Evolutionary conservation across 1,140 invertebrate genomes (phyloP), one percentile per base, ranked within the genome.

Genomic region (Cydia amplana): DNA sequence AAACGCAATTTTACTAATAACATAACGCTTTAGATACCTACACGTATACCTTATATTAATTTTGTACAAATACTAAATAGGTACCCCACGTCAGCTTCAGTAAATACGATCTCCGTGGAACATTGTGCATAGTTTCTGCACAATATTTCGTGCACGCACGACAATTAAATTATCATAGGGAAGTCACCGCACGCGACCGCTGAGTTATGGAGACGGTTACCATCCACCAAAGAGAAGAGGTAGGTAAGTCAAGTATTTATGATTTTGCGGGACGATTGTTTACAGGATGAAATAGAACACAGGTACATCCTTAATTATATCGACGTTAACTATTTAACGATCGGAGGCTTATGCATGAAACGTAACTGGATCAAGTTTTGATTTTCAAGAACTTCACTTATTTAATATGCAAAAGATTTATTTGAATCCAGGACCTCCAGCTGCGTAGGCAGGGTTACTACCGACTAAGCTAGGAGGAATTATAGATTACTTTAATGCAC

Each of bases 111-210:
- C 55, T 60, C 55, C 55, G 18, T 60, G 55, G 18, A 23, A 60
- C 20, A 60, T 60, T 60, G 51, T 55, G 55, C 55, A 60, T 23
- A 60, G 55, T 20, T 18, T 60, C 7, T 70, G 65, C 65, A 65
- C 64, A 70, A 70, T 70, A 70, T 70, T 70, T 70, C 65, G 75
- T 75, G 81, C 82, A 89, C 86, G 86, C 87, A 89, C 83, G 80
- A 87, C 87, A 89, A 89, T 89, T 89, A 89, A 89, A 89, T 87
- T 89, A 89, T 87, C 87, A 88, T 88, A 89, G 86, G 77, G 80
- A 80, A 87, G 85, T 87, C 82, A 81, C 83, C 82, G 86, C 85
- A 86, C 85, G 87, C 85, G 83, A 83, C 82, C 80, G 18, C 65
- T 83, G 83, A 86, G 77, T 88, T 87, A 87, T 85, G 79, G 82